A percentile compares a stretch with the other conserved stretches of the same genome.
These are phyloP conservation scores for Chelon labrosus DNA, from an alignment of 2,797 vertebrate species.

Conservation along the genomic window DNA sequence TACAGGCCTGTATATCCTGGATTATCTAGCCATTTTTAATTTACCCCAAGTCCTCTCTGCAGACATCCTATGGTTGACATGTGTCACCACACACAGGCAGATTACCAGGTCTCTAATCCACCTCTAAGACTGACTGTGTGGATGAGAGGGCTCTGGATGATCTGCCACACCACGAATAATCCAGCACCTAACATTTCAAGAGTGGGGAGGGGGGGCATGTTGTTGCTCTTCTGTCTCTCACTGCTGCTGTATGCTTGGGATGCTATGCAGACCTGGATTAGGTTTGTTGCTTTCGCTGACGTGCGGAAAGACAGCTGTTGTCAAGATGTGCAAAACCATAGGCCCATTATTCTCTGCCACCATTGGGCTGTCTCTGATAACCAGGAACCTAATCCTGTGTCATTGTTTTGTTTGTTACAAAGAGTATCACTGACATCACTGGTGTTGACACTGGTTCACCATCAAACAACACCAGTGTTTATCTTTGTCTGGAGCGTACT, in stretches of 20 bases:
- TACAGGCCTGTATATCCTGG: slow-evolving; percentile 38
- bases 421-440: slow-evolving; percentile 80
- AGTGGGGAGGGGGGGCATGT: slow-evolving; percentile 21
- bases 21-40: slow-evolving; percentile 69
- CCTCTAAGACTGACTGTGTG: slow-evolving; percentile 56
- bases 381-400: slow-evolving; percentile 69
- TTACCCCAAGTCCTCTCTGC: slow-evolving; percentile 59
- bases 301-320: slow-evolving; percentile 75
- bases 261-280: slow-evolving; percentile 75
- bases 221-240: slow-evolving; percentile 62
- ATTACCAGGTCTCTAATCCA: slow-evolving; percentile 82
- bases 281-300: slow-evolving; percentile 67
- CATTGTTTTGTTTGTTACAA: slow-evolving; percentile 78
- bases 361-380: slow-evolving; percentile 62
- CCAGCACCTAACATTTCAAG: slow-evolving; percentile 68
- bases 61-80: slow-evolving; percentile 74
- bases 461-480: slow-evolving; percentile 79
- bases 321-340: slow-evolving; percentile 51
- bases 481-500: slow-evolving; percentile 69
- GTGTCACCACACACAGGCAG: slow-evolving; percentile 78
- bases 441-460: slow-evolving; percentile 71
- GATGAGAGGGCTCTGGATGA: slow-evolving; percentile 70
- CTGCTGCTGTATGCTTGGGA: slow-evolving; percentile 60
- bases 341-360: slow-evolving; percentile 52
- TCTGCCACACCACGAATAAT: slow-evolving; percentile 76